Conservation (phyloP, 2,797 vertebrate genomes). For the Myotis myotis region DNA sequence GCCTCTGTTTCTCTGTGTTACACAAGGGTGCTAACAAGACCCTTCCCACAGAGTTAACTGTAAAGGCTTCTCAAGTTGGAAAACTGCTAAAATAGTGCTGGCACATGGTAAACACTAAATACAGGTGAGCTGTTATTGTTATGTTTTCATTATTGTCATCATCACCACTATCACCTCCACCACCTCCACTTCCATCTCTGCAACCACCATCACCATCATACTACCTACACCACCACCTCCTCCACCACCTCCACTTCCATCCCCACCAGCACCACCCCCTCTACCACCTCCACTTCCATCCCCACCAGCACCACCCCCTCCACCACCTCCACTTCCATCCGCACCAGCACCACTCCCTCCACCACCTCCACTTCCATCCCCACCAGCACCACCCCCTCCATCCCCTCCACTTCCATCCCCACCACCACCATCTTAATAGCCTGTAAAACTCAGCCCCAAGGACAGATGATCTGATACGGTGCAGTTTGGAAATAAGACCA, state of each 20-base stretch:
- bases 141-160: background rate
- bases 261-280: too few relatives aligned
- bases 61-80: background rate
- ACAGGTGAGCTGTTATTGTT: background rate
- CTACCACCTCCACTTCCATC: background rate
- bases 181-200: background rate
- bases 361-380: background rate
- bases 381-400: too few relatives aligned
- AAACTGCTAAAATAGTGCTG: background rate
- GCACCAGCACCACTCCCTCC: too few relatives aligned
- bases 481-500: background rate
- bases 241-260: background rate
- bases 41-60: too few relatives aligned
- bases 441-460: background rate
- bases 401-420: background rate
- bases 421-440: background rate
- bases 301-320: background rate
- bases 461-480: background rate
- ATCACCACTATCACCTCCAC: background rate
- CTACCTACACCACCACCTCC: too few relatives aligned
- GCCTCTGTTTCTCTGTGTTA: background rate
- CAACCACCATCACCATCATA: background rate
- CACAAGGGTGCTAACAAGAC: rapidly evolving
- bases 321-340: background rate
- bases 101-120: background rate